Evolutionary conservation across 2,888 invertebrate species (phyloP), one percentile per base, ranked within the genome.

Genomic region (Opisthograptis luteolata): DNA sequence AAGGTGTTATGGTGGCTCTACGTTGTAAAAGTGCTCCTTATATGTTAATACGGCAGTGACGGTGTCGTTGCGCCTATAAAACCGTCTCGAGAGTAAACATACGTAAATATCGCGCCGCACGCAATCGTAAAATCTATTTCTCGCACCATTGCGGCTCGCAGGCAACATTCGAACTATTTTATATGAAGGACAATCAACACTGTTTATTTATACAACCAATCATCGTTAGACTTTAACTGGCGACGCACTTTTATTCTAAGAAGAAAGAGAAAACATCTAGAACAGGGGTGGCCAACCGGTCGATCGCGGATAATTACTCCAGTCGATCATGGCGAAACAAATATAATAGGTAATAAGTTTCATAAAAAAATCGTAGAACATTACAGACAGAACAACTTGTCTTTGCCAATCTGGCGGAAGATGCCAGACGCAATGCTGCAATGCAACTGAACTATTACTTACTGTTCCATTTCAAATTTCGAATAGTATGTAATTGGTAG

Each of bases 41-140:
- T 75, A 73, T 69, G 76, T 77, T 80, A 77, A 79, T 84, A 82
- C 68, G 62, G 68, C 50, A 70, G 63, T 67, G 78, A 70, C 76
- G 85, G 85, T 88, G 89, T 88, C 88, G 85, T 88, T 89, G 89
- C 60, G 86, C 89, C 87, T 87, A 89, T 89, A 88, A 89, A 87
- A 82, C 82, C 79, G 82, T 80, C 84, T 74, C 71, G 78, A 87
- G 83, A 84, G 84, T 89, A 89, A 89, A 88, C 88, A 88, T 70
- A 81, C 84, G 88, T 87, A 85, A 88, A 88, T 86, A 87, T 84
- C 83, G 80, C 80, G 75, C 78, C 83, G 75, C 84, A 83, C 77
- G 79, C 84, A 79, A 82, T 87, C 89, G 85, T 89, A 84, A 89
- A 89, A 87, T 88, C 87, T 88, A 89, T 89, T 89, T 88, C 84